phyloP scores from a whole-genome alignment of 2,113 vertebrate genomes.

The Macrotis lagotis region DNA sequence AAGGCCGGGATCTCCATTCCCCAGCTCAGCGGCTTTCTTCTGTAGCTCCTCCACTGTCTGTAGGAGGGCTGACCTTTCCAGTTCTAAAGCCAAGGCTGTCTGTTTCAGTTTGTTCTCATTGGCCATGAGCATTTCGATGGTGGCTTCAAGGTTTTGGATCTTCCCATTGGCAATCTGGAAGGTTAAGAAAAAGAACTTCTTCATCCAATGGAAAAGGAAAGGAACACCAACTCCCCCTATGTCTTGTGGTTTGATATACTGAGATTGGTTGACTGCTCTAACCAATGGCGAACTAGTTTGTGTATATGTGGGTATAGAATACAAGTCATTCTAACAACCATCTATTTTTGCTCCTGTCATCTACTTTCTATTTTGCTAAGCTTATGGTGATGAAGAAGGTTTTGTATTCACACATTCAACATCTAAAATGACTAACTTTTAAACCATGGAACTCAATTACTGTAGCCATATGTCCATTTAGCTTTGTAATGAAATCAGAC shows the following conservation, averaged over 20 bases:
- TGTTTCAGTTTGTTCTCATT: conserved; percentile 88
- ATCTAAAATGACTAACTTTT: not conserved
- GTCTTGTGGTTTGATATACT: not conserved
- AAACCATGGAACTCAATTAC: not conserved
- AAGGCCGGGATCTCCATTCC: not conserved
- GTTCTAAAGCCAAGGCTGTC: conserved; percentile 86
- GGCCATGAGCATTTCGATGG: conserved; percentile 85
- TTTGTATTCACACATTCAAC: not conserved
- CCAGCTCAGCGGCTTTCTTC: conserved; percentile 69
- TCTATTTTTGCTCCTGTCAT: not conserved
- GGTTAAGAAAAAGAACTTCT: conserved; percentile 8
- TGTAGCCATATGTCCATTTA: not conserved
- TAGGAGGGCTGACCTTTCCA: conserved; percentile 87
- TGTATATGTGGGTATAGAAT: not conserved
- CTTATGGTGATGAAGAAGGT: not conserved
- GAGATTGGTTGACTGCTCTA: too few relatives aligned
- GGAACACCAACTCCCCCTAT: accelerated
- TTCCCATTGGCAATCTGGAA: conserved; percentile 91
- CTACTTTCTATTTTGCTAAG: not conserved
- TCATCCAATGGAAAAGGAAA: not conserved
- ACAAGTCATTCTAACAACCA: not conserved
- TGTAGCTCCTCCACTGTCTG: conserved; percentile 84
- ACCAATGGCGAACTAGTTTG: not conserved
- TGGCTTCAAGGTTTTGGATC: conserved; percentile 91
- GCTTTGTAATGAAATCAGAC: not conserved